Evolutionary conservation across 2,888 invertebrate genomes (phyloP).

Genomic region (Lamellibrachia satsuma): DNA sequence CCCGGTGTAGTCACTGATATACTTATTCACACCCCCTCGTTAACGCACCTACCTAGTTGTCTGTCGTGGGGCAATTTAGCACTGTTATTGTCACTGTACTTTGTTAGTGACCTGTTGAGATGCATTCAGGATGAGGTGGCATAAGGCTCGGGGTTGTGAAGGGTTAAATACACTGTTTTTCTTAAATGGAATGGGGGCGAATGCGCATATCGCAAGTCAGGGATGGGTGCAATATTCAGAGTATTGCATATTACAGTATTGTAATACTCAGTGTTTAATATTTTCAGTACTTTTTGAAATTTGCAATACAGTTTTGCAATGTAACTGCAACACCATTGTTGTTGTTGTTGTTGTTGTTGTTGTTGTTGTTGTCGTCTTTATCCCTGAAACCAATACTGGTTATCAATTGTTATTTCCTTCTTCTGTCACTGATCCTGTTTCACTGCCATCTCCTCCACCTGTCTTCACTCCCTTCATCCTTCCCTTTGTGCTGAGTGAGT

Average conservation of each 20-base stretch:
- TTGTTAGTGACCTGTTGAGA: too few species aligned
- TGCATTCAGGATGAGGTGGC: background rate
- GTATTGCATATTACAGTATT: background rate
- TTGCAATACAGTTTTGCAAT: background rate
- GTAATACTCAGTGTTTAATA: too few species aligned
- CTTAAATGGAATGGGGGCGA: background rate
- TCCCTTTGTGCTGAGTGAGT: too few species aligned
- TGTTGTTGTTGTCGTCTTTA: too few species aligned
- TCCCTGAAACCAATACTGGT: too few species aligned
- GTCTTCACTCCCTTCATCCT: too few species aligned
- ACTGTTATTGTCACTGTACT: background rate
- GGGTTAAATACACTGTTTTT: background rate
- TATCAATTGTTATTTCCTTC: too few species aligned
- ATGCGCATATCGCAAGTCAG: background rate
- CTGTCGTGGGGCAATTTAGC: constrained; percentile 10
- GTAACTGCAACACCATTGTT: too few species aligned
- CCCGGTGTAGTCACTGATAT: background rate
- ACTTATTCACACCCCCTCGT: background rate
- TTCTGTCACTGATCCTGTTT: too few species aligned
- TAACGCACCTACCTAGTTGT: background rate
- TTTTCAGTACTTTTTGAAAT: too few species aligned
- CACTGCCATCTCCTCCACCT: too few species aligned
- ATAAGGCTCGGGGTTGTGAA: background rate
- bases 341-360: too few species aligned
- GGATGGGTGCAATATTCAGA: background rate